Evolutionary conservation across 2,888 invertebrate genomes (phyloP), one percentile per base, ranked within the genome.

Genomic region (Sphaerophoria taeniata): DNA sequence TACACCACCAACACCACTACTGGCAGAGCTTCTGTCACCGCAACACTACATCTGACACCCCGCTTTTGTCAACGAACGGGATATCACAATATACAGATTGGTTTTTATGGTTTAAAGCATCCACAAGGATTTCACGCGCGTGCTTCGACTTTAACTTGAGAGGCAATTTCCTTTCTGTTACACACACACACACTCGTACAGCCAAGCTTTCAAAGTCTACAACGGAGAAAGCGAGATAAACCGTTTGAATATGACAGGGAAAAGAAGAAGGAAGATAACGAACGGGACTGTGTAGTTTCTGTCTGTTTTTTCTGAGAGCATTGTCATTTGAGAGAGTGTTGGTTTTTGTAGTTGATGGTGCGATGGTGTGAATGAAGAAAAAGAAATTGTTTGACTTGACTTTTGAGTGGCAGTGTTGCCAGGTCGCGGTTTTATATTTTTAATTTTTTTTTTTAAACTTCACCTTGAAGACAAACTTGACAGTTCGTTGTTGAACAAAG

Each of bases 111-210:
- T 39, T 72, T 61, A 69, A 67, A 63, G 36, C 58, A 76, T 82
- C 71, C 72, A 49, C 63, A 72, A 69, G 84, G 81, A 76, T 76
- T 72, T 73, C 51, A 76, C 76, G 84, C 84, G 84, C 84, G 84
- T 85, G 84, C 84, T 85, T 85, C 67, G 81, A 85, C 76, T 80
- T 76, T 80, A 63, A 76, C 84, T 85, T 80, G 76, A 72, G 84
- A 81, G 84, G 72, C 56, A 61, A 75, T 85, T 85, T 85, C 72
- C 79, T 84, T 80, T 80, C 67, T 11, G 63, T 16, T 43, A 53
- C 5, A 72, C 49, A 45, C 31, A 39, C 7, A 63, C 0, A 55
- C 55, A 6, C 24, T n/a, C 34, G 60, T 45, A 55, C 1, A 36
- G 24, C n/a, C 43, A 56, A 43, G 34, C 39, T 49, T 16, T 16